Evolutionary conservation across 1,140 invertebrate genomes (phyloP), one percentile per base, ranked within the genome.

Genomic region (Diorhabda elongata): DNA sequence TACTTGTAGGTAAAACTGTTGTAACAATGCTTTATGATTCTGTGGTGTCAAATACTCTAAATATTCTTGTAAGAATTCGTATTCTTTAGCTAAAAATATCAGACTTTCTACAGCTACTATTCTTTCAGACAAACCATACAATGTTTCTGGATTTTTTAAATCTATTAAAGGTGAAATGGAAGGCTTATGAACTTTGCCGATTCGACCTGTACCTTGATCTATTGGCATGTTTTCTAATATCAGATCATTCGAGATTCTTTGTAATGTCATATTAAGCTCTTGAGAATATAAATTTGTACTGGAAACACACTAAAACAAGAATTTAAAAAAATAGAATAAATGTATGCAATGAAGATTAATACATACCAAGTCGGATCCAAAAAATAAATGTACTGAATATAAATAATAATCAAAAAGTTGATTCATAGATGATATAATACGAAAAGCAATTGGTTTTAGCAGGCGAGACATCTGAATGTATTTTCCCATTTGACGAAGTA

Each of bases 341-440:
- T 26, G 26, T 26, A 26, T 26, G 26, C 26, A 26, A 26, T 26
- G 26, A 26, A 26, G 26, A 26, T 26, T 26, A 26, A 26, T 42
- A 69, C 85, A 86, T 79, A 91, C 90, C 63, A 89, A 82, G 82
- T 94, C 91, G 11, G 85, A 84, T 9, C 91, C 90, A 81, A 98
- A 98, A 75, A 97, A 95, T n/a, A 87, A 84, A 81, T 95, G 92
- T 2, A 98, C 93, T 1, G 93, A 87, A 80, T 93, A 96, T 59
- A 97, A 89, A 81, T 98, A 99, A 78, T 95, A 96, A 76, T 99
- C 96, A 81, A 97, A 97, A 61, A 99, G 84, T 77, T 99, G 94
- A 74, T 92, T 92, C 87, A 98, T 95, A 70, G 91, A 90, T 71
- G 89, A 86, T 8, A 98, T 89, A 4, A 98, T 95, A 82, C 97